A percentile compares a stretch with the other conserved stretches of the same genome.
Conservation (phyloP, 2,888 invertebrate species). For the Lithophane socia region DNA sequence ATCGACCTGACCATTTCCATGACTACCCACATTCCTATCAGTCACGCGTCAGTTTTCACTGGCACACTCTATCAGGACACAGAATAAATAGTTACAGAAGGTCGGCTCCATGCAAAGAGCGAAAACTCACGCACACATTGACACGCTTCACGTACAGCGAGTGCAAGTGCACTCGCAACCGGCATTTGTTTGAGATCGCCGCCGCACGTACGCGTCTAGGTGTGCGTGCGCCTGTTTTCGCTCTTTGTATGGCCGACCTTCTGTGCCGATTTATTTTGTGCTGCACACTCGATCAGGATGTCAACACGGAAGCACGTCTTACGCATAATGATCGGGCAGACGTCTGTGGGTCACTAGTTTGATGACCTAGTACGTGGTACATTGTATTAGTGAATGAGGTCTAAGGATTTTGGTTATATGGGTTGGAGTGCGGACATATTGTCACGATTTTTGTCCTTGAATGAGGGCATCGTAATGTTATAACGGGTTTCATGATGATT, state of each 20-base stretch:
- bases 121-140: neutral
- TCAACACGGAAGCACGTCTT: conserved; percentile 52
- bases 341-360: conserved; percentile 58
- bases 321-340: conserved; percentile 48
- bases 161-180: neutral
- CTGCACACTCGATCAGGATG: conserved; percentile 34
- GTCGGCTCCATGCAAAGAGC: neutral
- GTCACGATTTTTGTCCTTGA: conserved; percentile 22
- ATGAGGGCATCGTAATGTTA: neutral
- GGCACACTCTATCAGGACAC: conserved; percentile 47
- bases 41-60: conserved; percentile 54
- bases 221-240: neutral
- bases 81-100: neutral
- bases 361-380: conserved; percentile 49
- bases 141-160: neutral
- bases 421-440: conserved; percentile 1
- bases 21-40: conserved; percentile 35
- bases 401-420: conserved; percentile 40
- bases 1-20: conserved; percentile 4
- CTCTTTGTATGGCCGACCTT: neutral
- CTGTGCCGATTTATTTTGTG: neutral
- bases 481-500: neutral
- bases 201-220: neutral
- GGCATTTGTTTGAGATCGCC: conserved; percentile 1
- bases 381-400: conserved; percentile 26